Percentiles rank a stretch among this genome's conserved stretches.
phyloP scores from a whole-genome alignment of 2,113 vertebrate species.

The Prolemur simus region DNA sequence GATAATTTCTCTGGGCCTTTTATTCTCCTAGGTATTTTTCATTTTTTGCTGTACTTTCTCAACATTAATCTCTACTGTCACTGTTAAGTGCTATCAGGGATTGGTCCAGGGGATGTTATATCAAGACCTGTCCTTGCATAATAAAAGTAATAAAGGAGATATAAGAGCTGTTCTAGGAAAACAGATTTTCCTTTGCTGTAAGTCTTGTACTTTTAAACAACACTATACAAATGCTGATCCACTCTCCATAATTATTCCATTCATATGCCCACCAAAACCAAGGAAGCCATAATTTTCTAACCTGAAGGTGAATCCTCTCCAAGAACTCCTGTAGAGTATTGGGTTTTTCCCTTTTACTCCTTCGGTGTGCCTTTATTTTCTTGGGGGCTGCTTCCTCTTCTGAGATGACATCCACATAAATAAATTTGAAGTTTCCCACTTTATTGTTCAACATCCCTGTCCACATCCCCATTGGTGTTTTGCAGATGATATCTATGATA shows the following conservation, averaged over 20 bases:
- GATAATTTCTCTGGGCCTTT: not conserved
- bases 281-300: slow-evolving; percentile 70
- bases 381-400: slow-evolving; percentile 84
- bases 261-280: not conserved
- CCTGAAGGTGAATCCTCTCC: slow-evolving; percentile 90
- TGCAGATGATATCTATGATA: slow-evolving; percentile 94
- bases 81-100: slow-evolving; percentile 1
- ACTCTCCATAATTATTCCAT: not conserved
- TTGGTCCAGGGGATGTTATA: slow-evolving; percentile 47
- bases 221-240: not conserved
- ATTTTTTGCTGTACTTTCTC: slow-evolving; percentile 5
- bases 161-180: slow-evolving; percentile 47
- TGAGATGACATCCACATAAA: slow-evolving; percentile 92
- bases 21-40: slow-evolving; percentile 19
- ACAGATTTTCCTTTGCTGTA: slow-evolving; percentile 20
- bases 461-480: slow-evolving; percentile 96
- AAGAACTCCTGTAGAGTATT: slow-evolving; percentile 90
- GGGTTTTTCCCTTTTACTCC: slow-evolving; percentile 84
- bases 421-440: slow-evolving; percentile 96
- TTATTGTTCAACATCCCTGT: slow-evolving; percentile 93
- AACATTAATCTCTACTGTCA: slow-evolving; percentile 39
- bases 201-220: slow-evolving; percentile 6
- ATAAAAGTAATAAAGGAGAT: slow-evolving; percentile 50
- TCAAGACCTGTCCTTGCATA: not conserved
- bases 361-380: slow-evolving; percentile 83